Conservation (phyloP, 1,140 invertebrate genomes). For the Cotesia glomerata region DNA sequence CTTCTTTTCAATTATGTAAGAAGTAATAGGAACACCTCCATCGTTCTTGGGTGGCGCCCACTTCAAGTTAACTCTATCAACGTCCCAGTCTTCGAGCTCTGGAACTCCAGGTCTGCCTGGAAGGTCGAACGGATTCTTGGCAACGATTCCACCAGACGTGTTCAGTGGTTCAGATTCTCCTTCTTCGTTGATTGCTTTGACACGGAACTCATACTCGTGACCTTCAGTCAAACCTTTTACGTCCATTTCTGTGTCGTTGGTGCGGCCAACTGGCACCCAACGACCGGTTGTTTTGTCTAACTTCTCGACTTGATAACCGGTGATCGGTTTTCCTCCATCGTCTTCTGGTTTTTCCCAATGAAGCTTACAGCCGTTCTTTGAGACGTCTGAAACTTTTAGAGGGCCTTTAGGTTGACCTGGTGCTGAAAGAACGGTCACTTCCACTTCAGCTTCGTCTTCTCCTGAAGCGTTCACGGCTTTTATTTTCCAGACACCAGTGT, state of each 20-base stretch:
- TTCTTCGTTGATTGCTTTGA: conserved; percentile 97
- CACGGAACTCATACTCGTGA: conserved; percentile 95
- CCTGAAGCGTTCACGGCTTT: conserved; percentile 92
- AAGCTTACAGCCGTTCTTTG: conserved; percentile 89
- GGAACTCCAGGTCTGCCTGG: conserved; percentile 89
- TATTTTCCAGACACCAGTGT: conserved; percentile 91
- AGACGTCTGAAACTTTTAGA: conserved; percentile 90
- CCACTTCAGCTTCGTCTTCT: conserved; percentile 90
- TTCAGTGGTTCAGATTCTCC: conserved; percentile 95
- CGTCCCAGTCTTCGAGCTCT: conserved; percentile 91
- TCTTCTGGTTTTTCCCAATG: conserved; percentile 98
- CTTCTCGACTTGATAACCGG: conserved; percentile 96
- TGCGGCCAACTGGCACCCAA: conserved; percentile 90
- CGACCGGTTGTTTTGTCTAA: conserved; percentile 91
- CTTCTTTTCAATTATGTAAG: conserved; percentile 97
- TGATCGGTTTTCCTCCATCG: conserved; percentile 96
- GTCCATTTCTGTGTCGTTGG: conserved; percentile 86
- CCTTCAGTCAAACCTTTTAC: conserved; percentile 91
- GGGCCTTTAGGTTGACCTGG: conserved; percentile 88
- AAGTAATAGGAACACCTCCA: conserved; percentile 93
- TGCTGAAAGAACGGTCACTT: conserved; percentile 86
- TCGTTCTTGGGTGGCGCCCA: conserved; percentile 90
- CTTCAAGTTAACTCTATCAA: conserved; percentile 89
- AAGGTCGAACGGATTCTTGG: conserved; percentile 94
- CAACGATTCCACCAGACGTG: conserved; percentile 81